Base-by-base conservation (phyloP, 2,888 invertebrate genomes). In the Drosophila rubida region DNA sequence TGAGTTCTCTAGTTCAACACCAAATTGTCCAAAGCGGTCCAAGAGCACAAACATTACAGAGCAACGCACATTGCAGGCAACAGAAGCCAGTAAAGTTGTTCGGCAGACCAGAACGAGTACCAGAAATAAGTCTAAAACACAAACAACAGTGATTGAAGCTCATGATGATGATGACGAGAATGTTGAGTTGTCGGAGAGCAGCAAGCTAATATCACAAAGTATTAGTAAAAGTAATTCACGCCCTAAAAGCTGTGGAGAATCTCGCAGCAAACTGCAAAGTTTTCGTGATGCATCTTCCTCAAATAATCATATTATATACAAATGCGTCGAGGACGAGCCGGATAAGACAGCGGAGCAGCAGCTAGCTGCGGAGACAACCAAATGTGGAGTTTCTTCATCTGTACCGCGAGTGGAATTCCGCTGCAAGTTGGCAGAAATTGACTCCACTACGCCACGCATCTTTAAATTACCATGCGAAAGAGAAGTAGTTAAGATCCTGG, bases 1-100 rank as follows among this genome's bases (percentile, higher is more conserved):
- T 3, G 78, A 72, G 0, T 23, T 75, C 4, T n/a, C 65, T 6
- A 63, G 64, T 42, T 87, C 87, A 5, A 81, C 79, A 8, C 73
- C 87, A 1, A 61, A 67, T 35, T 16, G 50, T 5, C 41, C 78
- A 0, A 82, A 82, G 42, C 81, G 87, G 0, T 67, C 75, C 0
- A 80, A 81, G 14, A 46, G 45, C 16, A 73, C 62, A 42, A 50
- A 19, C 7, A 7, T 9, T 14, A 19, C 32, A 22, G 39, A 32
- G 9, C 32, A 23, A n/a, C 2, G 44, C 22, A 7, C 14, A 4
- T 7, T 13, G 22, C 30, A n/a, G 5, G 35, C 19, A n/a, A 41
- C 19, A 16, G 37, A 53, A 1, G 6, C 6, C 2, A n/a, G 11
- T 23, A 27, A 25, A 32, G 8, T 2, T 2, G n/a, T 0, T 5